A percentile compares a stretch with the other conserved stretches of the same genome.
Evolutionary conservation across 2,113 vertebrate species (phyloP).

Genomic region (Cyanoramphus novaezelandiae): DNA sequence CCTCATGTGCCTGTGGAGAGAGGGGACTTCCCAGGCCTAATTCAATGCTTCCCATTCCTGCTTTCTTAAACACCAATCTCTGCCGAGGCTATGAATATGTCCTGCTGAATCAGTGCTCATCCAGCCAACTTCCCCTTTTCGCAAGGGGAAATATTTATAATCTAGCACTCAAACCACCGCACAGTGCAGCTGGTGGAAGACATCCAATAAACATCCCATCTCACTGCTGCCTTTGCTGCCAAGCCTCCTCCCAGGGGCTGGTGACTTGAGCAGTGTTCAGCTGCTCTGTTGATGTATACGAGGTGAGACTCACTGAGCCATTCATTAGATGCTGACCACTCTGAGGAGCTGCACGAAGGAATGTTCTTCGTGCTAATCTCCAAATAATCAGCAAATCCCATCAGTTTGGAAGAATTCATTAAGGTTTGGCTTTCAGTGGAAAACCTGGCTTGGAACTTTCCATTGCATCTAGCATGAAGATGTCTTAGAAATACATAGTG

Average conservation of each 20-base stretch:
- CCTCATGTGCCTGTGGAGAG: slow-evolving; percentile 59
- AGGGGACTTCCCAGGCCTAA: slow-evolving; percentile 68
- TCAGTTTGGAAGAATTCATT: neutral
- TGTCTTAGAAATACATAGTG: neutral
- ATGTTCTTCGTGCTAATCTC: neutral
- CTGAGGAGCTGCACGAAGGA: neutral
- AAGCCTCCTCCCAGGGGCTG: slow-evolving; percentile 3
- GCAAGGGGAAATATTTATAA: slow-evolving; percentile 66
- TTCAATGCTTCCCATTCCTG: slow-evolving; percentile 63
- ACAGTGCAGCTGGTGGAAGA: slow-evolving; percentile 52
- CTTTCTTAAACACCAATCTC: slow-evolving; percentile 44
- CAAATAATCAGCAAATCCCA: neutral
- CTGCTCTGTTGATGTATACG: neutral
- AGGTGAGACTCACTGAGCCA: neutral
- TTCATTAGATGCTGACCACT: neutral
- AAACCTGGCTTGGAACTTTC: neutral
- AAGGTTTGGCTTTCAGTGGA: neutral
- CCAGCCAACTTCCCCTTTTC: slow-evolving; percentile 65
- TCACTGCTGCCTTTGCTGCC: slow-evolving; percentile 18
- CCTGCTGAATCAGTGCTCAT: slow-evolving; percentile 70
- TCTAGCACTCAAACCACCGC: slow-evolving; percentile 44
- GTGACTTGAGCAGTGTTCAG: neutral
- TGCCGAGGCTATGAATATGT: slow-evolving; percentile 54
- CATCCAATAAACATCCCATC: slow-evolving; percentile 41
- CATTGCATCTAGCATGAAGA: neutral